A percentile compares a stretch with the other conserved stretches of the same genome.
These are phyloP conservation scores for Blennius ocellaris DNA, from an alignment of 2,113 vertebrate genomes.

Conservation along the genomic window DNA sequence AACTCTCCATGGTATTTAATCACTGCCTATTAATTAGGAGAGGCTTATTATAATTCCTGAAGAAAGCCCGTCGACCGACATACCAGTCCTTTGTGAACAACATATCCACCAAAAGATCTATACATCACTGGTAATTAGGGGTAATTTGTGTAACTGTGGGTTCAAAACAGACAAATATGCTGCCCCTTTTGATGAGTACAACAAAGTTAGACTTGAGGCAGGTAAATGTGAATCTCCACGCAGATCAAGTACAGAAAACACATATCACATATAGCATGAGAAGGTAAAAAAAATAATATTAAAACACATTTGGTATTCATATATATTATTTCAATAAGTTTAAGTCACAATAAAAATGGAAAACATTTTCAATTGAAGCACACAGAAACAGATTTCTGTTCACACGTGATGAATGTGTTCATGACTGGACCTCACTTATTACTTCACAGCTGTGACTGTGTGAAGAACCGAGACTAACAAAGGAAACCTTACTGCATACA, in stretches of 20 bases:
- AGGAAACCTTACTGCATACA: background rate
- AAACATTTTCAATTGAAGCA: background rate
- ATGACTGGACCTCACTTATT: background rate
- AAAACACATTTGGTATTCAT: background rate
- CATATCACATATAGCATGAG: background rate
- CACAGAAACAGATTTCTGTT: too few species aligned
- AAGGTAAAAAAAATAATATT: background rate
- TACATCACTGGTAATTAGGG: background rate
- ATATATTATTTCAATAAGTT: too few species aligned
- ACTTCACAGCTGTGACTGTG: background rate
- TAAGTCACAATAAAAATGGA: background rate
- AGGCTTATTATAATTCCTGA: slow-evolving; percentile 2
- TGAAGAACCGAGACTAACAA: background rate
- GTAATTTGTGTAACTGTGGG: background rate
- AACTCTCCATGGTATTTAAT: slow-evolving; percentile 20
- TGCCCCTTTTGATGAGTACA: background rate
- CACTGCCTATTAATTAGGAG: slow-evolving; percentile 8
- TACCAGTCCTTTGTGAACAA: background rate
- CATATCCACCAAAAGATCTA: background rate
- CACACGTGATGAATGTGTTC: background rate
- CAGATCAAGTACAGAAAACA: background rate
- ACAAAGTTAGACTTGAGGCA: background rate
- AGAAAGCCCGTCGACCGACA: slow-evolving; percentile 6
- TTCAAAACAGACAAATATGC: slow-evolving; percentile 7
- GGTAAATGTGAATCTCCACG: background rate